Base-by-base conservation (phyloP, 37 sponge, comb jelly and placozoan genomes). In the Oscarella lobularis region DNA sequence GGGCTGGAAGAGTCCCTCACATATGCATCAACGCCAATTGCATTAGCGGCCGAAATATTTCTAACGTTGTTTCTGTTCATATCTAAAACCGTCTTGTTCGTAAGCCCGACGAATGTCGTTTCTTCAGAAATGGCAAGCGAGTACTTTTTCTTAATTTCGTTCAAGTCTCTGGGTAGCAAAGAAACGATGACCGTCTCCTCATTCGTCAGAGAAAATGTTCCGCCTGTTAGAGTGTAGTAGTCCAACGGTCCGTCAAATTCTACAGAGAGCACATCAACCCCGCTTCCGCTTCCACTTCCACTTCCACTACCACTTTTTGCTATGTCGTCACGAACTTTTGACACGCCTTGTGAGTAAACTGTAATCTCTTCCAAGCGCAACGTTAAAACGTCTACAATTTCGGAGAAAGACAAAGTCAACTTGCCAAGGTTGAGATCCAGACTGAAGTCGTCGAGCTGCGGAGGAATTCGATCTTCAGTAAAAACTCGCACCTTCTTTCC, bases 61-160 rank as follows among this genome's bases (percentile, higher is more conserved):
- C 33, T 31, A 1, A 94, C 74, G 39, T 37, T 39, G 75, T 89
- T 89, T 31, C 37, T 40, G 60, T 84, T 86, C 82, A 85, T 85
- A 67, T 94, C 95, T 30, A 35, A 31, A 33, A 94, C 80, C 2
- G 81, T 33, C 4, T 14, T 37, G 3, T 78, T 37, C 20, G 79
- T 82, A 73, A 94, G 35, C 33, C 82, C 72, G 1, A 94, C 39
- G 40, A 82, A 89, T 3, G 95, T 94, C 37, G 72, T 85, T 40
- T 87, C 82, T 0, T 33, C 36, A 31, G 73, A 74, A 2, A 85
- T 74, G 34, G 85, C 88, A 32, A 94, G 55, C 2, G 3, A 35
- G 65, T 72, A 74, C 37, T 76, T 66, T 39, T 75, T 67, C 67
- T 89, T 93, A 36, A 93, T 81, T n/a, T 27, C 39, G 40, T 93